Evolutionary conservation across 2,797 vertebrate genomes (phyloP).

Genomic region (Sebastes kiyomatsui): DNA sequence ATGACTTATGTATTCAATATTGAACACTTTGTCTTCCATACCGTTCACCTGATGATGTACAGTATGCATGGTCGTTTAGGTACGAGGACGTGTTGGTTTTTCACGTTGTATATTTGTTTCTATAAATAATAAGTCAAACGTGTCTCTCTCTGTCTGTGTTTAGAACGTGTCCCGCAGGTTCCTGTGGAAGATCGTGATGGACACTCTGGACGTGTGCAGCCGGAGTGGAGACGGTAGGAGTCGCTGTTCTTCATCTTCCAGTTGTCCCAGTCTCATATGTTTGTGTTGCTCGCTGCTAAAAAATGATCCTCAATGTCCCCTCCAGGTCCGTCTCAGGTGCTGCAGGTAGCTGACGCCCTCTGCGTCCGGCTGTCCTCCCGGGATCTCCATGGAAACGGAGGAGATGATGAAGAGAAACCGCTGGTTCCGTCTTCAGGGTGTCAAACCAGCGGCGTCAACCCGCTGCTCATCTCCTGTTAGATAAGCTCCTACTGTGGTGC

Average conservation of each 20-base stretch:
- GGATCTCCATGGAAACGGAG: slow-evolving; percentile 25
- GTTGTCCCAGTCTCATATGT: background rate
- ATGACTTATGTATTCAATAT: background rate
- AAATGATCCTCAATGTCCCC: background rate
- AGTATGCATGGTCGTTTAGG: background rate
- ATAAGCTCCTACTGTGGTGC: background rate
- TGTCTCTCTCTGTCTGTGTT: background rate
- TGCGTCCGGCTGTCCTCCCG: slow-evolving; percentile 40
- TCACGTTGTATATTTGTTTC: background rate
- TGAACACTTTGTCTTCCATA: background rate
- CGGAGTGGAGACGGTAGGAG: slow-evolving; percentile 67
- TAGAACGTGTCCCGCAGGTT: slow-evolving; percentile 74
- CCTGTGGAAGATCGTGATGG: slow-evolving; percentile 76
- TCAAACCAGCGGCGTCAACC: slow-evolving; percentile 35
- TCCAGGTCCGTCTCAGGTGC: slow-evolving; percentile 44
- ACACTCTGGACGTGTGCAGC: slow-evolving; percentile 71
- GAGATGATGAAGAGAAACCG: slow-evolving; percentile 22
- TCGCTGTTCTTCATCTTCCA: background rate
- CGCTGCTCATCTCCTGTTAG: slow-evolving; percentile 64
- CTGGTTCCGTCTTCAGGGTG: slow-evolving; percentile 10
- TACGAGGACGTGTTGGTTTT: background rate
- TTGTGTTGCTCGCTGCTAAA: background rate
- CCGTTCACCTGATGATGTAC: background rate
- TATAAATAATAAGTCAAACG: background rate
- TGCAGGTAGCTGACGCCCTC: slow-evolving; percentile 59